Evolutionary conservation across 92 coral and sea anemone genomes (phyloP).

Genomic region (Virgularia gustaviana): DNA sequence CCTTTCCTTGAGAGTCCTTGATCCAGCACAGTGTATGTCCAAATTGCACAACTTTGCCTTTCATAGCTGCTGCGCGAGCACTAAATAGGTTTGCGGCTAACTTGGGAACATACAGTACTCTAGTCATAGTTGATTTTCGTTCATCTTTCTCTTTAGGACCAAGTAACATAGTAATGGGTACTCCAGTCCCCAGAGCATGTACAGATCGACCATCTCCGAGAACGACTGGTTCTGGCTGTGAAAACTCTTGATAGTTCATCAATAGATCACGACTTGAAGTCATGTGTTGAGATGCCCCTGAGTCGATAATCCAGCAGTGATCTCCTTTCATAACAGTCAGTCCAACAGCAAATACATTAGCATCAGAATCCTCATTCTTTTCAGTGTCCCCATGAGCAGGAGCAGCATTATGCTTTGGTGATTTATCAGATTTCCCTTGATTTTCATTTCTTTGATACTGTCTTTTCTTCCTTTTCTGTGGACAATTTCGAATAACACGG

Average conservation of each 20-base stretch:
- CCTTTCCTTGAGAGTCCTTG: conserved; percentile 53
- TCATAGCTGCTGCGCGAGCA: conserved; percentile 53
- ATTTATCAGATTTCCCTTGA: conserved; percentile 31
- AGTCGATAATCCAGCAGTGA: conserved; percentile 42
- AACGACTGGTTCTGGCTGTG: conserved; percentile 38
- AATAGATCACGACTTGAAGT: conserved; percentile 39
- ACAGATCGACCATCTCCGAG: conserved; percentile 57
- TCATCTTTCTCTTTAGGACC: conserved; percentile 18
- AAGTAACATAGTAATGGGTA: conserved; percentile 54
- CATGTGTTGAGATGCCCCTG: conserved; percentile 59
- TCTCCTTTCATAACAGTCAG: conserved; percentile 14
- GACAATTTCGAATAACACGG: conserved; percentile 46
- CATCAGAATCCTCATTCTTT: conserved; percentile 39
- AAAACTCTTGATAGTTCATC: conserved; percentile 43
- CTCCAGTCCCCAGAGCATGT: conserved; percentile 55
- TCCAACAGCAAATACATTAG: conserved; percentile 46
- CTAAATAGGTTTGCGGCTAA: conserved; percentile 60
- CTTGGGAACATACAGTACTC: conserved; percentile 52
- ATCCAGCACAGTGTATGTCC: conserved; percentile 49
- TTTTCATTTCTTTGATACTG: conserved; percentile 11
- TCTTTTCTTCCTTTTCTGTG: conserved; percentile 7
- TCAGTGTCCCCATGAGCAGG: conserved; percentile 36
- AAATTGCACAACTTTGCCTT: conserved; percentile 56
- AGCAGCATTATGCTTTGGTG: conserved; percentile 39
- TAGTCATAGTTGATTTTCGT: conserved; percentile 51